Evolutionary conservation across 2,888 invertebrate genomes (phyloP), one percentile per base, ranked within the genome.

Genomic region (Drosophila bunnanda): DNA sequence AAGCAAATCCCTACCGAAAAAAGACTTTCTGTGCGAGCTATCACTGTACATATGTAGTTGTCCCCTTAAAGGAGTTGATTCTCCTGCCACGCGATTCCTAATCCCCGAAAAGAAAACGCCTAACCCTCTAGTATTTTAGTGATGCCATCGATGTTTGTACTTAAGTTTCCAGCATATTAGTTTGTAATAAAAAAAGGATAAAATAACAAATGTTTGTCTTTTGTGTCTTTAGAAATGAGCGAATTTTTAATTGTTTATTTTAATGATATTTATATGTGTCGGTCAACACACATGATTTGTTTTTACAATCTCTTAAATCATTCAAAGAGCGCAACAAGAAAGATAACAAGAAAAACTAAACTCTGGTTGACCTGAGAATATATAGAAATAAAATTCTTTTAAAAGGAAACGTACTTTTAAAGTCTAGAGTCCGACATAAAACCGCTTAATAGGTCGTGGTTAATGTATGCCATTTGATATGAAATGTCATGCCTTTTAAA

Each of bases 121-220:
- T 28, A 50, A 56, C 43, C 70, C 52, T 60, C 69, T 86, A 88
- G 89, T 65, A 44, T 65, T 65, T 65, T 83, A 86, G 79, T 56
- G 67, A 71, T 82, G 79, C 83, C 83, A 82, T 89, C 68, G 70
- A 75, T 73, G 70, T 86, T 72, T 85, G 88, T 83, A 83, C 89
- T 83, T 83, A 89, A 83, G 89, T 67, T 77, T 67, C 69, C 36
- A 62, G 72, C 81, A 75, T 52, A 15, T 58, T 78, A 69, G 43
- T 68, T 15, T 79, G 46, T 77, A 68, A 85, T 74, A 69, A 72
- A 30, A 15, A 41, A 41, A 46, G 0, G 13, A 41, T 30, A 41
- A 38, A 53, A 39, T 20, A 39, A 38, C 38, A 20, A 15, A 13
- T 30, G 6, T 39, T 13, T 3, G 7, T 12, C 4, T 20, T 32